Conservation (phyloP, 2,888 invertebrate genomes). For the Notocelia uddmanniana region DNA sequence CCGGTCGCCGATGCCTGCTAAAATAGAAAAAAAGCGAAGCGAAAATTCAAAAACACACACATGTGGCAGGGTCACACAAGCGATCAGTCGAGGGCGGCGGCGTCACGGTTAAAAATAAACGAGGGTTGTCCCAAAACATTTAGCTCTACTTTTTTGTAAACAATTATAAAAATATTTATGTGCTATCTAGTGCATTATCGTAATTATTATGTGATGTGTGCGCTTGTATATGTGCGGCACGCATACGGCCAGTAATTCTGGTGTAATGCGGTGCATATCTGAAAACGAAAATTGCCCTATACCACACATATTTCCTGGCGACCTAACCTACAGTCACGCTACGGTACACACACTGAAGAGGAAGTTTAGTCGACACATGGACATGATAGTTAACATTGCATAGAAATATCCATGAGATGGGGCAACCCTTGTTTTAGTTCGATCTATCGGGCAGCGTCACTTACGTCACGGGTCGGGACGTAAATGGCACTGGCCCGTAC, state of each 20-base stretch:
- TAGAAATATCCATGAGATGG: slow-evolving; percentile 85
- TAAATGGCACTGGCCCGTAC: slow-evolving; percentile 67
- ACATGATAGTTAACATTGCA: slow-evolving; percentile 82
- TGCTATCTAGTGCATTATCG: slow-evolving; percentile 85
- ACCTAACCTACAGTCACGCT: slow-evolving; percentile 77
- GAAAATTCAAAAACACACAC: slow-evolving; percentile 56
- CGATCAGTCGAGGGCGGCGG: slow-evolving; percentile 81
- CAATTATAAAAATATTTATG: slow-evolving; percentile 81
- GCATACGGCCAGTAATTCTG: slow-evolving; percentile 86
- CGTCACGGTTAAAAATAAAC: slow-evolving; percentile 77
- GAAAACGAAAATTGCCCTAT: slow-evolving; percentile 86
- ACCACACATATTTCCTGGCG: slow-evolving; percentile 84
- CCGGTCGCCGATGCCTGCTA: slow-evolving; percentile 39
- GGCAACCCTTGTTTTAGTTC: slow-evolving; percentile 85
- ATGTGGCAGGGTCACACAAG: slow-evolving; percentile 67
- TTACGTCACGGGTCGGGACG: slow-evolving; percentile 56
- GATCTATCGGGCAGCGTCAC: slow-evolving; percentile 65
- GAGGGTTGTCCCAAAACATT: slow-evolving; percentile 86
- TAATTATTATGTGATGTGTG: slow-evolving; percentile 85
- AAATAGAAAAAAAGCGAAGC: slow-evolving; percentile 51
- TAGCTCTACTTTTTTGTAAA: slow-evolving; percentile 76
- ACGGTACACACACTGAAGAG: slow-evolving; percentile 79
- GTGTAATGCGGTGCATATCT: slow-evolving; percentile 86
- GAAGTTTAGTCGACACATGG: slow-evolving; percentile 82
- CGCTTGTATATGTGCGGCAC: slow-evolving; percentile 86